Conservation (phyloP, 2,797 vertebrate genomes). For the Chaetophractus vellerosus region DNA sequence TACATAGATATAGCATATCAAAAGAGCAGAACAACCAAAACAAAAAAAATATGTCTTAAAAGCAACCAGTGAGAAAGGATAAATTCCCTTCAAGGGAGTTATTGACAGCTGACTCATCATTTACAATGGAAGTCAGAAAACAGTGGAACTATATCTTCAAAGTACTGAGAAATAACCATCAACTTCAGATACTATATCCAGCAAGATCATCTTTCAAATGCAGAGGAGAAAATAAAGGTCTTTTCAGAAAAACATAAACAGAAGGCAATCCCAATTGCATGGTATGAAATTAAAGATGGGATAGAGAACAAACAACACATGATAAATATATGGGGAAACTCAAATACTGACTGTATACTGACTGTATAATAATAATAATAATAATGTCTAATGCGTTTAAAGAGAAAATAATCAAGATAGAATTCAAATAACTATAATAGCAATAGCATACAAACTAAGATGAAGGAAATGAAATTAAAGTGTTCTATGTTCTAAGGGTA, state of each 20-base stretch:
- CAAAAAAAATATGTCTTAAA: neutral
- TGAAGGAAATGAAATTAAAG: rapidly evolving
- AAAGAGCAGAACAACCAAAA: neutral
- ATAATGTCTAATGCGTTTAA: neutral
- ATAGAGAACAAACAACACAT: rapidly evolving
- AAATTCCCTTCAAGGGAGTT: too few relatives aligned
- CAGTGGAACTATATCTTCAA: neutral
- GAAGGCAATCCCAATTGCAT: too few relatives aligned
- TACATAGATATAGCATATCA: neutral
- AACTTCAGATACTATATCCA: neutral
- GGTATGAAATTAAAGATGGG: neutral
- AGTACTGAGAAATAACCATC: neutral
- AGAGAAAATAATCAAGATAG: neutral
- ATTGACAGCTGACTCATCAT: neutral
- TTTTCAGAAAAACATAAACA: neutral
- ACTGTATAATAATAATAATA: neutral
- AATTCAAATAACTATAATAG: neutral
- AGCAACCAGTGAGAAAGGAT: neutral
- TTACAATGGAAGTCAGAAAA: neutral
- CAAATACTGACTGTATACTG: neutral
- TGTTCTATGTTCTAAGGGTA: neutral
- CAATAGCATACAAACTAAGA: neutral
- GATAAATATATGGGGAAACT: too few relatives aligned
- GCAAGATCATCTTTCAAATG: too few relatives aligned
- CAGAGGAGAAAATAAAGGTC: neutral